These are phyloP conservation scores for Oscarella lobularis DNA, from an alignment of 37 sponge, comb jelly and placozoan species.

Conservation along the genomic window DNA sequence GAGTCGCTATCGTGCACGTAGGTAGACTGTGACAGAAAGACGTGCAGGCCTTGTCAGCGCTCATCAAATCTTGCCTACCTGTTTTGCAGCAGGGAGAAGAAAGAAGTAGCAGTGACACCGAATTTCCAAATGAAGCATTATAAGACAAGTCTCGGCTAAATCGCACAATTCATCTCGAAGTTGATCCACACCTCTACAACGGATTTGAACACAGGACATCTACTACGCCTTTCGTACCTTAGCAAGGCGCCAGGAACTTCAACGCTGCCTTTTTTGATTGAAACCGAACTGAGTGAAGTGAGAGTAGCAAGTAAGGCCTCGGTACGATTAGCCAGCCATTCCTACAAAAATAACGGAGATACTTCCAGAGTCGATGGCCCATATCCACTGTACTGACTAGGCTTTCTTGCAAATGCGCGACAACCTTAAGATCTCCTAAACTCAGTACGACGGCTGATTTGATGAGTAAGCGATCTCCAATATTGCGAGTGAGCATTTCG, in stretches of 20 bases:
- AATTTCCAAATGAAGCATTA: conserved; percentile 79
- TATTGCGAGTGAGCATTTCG: not conserved
- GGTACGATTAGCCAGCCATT: conserved; percentile 33
- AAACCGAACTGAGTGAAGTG: too few relatives aligned
- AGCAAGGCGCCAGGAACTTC: not conserved
- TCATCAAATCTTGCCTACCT: conserved; percentile 20
- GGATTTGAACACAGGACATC: not conserved
- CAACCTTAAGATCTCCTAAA: conserved; percentile 22
- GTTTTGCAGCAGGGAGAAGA: conserved; percentile 40
- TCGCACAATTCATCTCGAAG: not conserved
- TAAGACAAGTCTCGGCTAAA: not conserved
- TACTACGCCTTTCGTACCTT: not conserved
- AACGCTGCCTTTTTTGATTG: too few relatives aligned
- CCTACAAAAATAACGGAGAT: conserved; percentile 23
- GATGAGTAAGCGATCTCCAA: conserved; percentile 4
- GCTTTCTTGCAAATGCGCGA: conserved; percentile 70
- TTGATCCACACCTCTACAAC: not conserved
- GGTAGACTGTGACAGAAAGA: conserved; percentile 17
- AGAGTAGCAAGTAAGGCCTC: not conserved
- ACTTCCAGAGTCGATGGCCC: not conserved
- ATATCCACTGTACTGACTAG: conserved; percentile 20
- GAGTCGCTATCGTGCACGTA: conserved; percentile 21
- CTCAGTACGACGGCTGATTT: conserved; percentile 19
- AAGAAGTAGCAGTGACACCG: conserved; percentile 74
- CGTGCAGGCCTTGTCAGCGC: not conserved